Evolutionary conservation across 2,888 invertebrate genomes (phyloP).

Genomic region (Hecatera dysodea): DNA sequence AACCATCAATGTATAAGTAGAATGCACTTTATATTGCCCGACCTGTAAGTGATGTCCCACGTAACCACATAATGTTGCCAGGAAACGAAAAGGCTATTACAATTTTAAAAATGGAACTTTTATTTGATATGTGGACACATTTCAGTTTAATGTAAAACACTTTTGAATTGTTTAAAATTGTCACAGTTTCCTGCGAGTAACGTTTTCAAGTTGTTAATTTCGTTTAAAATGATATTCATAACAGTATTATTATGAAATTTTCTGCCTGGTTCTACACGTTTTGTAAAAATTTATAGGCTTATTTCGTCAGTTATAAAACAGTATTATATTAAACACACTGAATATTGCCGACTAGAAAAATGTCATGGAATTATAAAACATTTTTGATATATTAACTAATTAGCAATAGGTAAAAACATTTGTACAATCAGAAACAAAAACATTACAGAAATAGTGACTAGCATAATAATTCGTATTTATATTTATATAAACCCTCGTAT

Average conservation of each 20-base stretch:
- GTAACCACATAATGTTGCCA: conserved; percentile 39
- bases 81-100: conserved; percentile 30
- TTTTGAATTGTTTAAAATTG: conserved; percentile 7
- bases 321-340: not conserved
- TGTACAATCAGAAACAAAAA: conserved; percentile 36
- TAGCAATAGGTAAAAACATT: not conserved
- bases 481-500: not conserved
- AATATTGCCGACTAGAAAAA: conserved; percentile 16
- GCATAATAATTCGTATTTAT: conserved; percentile 29
- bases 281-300: not conserved
- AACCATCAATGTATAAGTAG: not conserved
- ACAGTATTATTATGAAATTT: not conserved
- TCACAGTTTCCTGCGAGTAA: not conserved
- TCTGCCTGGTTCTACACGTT: not conserved
- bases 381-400: conserved; percentile 2
- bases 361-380: not conserved
- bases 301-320: not conserved
- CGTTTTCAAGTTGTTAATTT: not conserved
- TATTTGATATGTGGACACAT: conserved; percentile 36
- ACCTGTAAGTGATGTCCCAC: conserved; percentile 33
- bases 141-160: conserved; percentile 12
- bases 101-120: conserved; percentile 35
- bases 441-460: not conserved
- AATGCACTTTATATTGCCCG: conserved; percentile 20
- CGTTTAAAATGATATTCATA: not conserved